phyloP scores from a whole-genome alignment of 2,888 invertebrate genomes.

The Tipula confusa region DNA sequence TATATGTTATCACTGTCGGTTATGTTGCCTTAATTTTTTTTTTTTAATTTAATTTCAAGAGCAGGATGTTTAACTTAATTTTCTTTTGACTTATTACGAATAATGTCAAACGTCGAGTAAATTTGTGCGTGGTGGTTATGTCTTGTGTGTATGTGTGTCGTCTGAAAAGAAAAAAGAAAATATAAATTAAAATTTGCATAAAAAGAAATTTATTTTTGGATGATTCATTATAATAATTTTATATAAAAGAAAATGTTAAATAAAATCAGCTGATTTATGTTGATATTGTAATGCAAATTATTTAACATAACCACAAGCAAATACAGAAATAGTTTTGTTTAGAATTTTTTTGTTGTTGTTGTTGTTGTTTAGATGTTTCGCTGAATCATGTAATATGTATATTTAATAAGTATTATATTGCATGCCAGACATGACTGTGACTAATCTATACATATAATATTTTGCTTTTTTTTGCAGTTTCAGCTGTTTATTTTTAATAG shows the following conservation, averaged over 20 bases:
- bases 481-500: not conserved
- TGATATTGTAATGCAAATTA: slow-evolving; percentile 12
- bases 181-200: slow-evolving; percentile 7
- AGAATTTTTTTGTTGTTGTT: too few species aligned
- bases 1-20: not conserved
- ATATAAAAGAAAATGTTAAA: not conserved
- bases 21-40: not conserved
- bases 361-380: not conserved
- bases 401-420: not conserved
- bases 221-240: not conserved
- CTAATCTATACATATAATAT: not conserved
- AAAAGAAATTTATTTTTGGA: not conserved
- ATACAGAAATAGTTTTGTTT: not conserved
- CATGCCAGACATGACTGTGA: not conserved
- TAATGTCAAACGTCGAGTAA: too few species aligned
- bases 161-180: not conserved
- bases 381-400: not conserved
- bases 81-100: not conserved
- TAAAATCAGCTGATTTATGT: slow-evolving; percentile 9
- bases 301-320: not conserved
- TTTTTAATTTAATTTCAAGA: not conserved
- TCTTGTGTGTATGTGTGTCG: not conserved
- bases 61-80: slow-evolving; percentile 7
- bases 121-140: not conserved
- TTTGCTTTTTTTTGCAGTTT: not conserved